A percentile compares a stretch with the other conserved stretches of the same genome.
These are phyloP conservation scores for Ormyrus thymus DNA, from an alignment of 2,888 invertebrate genomes.

Conservation along the genomic window DNA sequence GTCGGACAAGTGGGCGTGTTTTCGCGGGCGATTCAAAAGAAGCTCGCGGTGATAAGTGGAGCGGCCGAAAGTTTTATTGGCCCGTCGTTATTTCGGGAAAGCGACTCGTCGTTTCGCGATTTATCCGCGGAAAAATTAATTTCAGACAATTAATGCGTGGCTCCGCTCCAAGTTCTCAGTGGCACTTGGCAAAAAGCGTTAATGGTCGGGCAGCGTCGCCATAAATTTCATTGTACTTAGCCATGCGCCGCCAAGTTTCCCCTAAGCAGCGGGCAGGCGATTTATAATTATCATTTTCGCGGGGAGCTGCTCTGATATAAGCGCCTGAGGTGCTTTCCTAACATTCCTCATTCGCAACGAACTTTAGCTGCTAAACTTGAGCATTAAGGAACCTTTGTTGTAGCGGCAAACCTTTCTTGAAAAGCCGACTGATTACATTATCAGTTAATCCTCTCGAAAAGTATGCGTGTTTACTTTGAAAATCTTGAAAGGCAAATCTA, in stretches of 20 bases:
- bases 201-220: slow-evolving; percentile 59
- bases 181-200: slow-evolving; percentile 59
- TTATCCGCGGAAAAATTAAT: slow-evolving; percentile 60
- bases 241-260: slow-evolving; percentile 52
- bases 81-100: slow-evolving; percentile 55
- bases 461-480: no score
- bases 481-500: no score
- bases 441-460: no score
- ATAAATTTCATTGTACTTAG: slow-evolving; percentile 64
- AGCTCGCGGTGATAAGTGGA: slow-evolving; percentile 41
- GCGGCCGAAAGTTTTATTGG: slow-evolving; percentile 49
- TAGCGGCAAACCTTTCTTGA: no score
- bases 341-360: slow-evolving; percentile 19
- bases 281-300: slow-evolving; percentile 53
- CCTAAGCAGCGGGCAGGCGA: slow-evolving; percentile 15
- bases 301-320: slow-evolving; percentile 1
- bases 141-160: slow-evolving; percentile 63
- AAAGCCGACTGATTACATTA: no score
- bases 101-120: slow-evolving; percentile 58
- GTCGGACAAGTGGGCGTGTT: slow-evolving; percentile 36
- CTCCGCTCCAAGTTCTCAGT: slow-evolving; percentile 57
- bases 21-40: neutral
- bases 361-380: neutral
- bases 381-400: no score
- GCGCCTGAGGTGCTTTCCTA: neutral